Percentiles rank a stretch among this genome's conserved stretches.
Evolutionary conservation across 2,113 vertebrate species (phyloP).

Genomic region (Rhegmatorhina hoffmannsi): DNA sequence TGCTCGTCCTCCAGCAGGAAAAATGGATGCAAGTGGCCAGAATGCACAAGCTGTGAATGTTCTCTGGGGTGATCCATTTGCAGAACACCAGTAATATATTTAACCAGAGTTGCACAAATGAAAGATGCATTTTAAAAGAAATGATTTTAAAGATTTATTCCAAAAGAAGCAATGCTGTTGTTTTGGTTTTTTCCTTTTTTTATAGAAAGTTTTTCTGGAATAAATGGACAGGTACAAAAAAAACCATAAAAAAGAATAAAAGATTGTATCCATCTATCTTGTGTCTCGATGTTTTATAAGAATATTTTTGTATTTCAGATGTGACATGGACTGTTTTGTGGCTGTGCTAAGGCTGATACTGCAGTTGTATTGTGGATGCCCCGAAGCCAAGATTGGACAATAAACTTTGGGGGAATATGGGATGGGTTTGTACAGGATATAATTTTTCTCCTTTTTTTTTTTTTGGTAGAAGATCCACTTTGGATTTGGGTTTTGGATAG

Average conservation of each 20-base stretch:
- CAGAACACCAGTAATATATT: constrained; percentile 64
- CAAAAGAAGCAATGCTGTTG: not conserved
- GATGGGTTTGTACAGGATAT: not conserved
- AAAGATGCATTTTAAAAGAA: constrained; percentile 3
- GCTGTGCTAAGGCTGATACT: not conserved
- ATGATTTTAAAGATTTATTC: constrained; percentile 34
- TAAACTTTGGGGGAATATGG: not conserved
- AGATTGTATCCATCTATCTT: not conserved
- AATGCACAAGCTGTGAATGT: constrained; percentile 49
- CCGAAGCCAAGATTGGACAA: not conserved
- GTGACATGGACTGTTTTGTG: not conserved
- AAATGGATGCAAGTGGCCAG: not conserved
- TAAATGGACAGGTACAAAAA: not conserved
- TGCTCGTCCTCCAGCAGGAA: not conserved
- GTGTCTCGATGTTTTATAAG: not conserved
- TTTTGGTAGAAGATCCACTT: not conserved
- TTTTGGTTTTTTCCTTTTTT: not conserved
- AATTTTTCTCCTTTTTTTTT: not conserved
- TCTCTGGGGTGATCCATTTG: constrained; percentile 14
- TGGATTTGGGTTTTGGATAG: not conserved
- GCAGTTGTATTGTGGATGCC: not conserved
- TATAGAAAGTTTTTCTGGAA: not conserved
- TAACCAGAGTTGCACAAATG: constrained; percentile 44
- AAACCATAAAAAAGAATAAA: not conserved
- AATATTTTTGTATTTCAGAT: constrained; percentile 3